Percentiles rank a stretch among this genome's conserved stretches.
Conservation (phyloP, 2,888 invertebrate species). For the Troglohyphantes excavatus region DNA sequence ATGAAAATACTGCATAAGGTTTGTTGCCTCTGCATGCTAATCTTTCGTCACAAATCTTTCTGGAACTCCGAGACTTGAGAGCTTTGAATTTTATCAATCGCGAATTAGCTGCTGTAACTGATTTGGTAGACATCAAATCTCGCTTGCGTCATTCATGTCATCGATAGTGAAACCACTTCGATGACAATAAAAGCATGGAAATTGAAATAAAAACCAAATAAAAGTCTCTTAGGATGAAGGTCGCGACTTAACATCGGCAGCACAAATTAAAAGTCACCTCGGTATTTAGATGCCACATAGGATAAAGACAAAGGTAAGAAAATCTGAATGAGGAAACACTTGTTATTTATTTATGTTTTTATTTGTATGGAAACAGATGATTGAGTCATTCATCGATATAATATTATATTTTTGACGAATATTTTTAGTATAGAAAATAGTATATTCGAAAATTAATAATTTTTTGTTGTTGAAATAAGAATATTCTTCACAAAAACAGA, state of each 20-base stretch:
- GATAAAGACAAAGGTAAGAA: background rate
- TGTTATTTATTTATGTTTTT: conserved; percentile 34
- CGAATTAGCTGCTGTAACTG: conserved; percentile 34
- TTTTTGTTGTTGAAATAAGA: too few species aligned
- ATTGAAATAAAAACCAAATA: background rate
- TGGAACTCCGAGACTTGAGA: conserved; percentile 70
- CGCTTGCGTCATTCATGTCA: conserved; percentile 70
- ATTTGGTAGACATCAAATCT: conserved; percentile 70
- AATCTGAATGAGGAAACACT: conserved; percentile 19
- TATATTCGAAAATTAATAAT: too few species aligned
- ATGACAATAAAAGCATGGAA: conserved; percentile 14
- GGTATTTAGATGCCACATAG: conserved; percentile 33
- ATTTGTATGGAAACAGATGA: background rate
- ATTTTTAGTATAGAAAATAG: too few species aligned
- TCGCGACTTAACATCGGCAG: conserved; percentile 33
- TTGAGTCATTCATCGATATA: background rate
- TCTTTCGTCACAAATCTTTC: conserved; percentile 79
- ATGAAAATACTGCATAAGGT: conserved; percentile 81
- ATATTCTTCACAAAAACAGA: too few species aligned
- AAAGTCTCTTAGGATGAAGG: conserved; percentile 9
- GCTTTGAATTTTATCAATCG: conserved; percentile 72
- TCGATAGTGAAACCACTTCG: conserved; percentile 38
- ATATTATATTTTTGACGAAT: too few species aligned
- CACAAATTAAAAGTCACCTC: conserved; percentile 40
- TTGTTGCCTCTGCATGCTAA: conserved; percentile 78